Evolutionary conservation across 1,140 invertebrate genomes (phyloP).

Genomic region (Mamestra configurata): DNA sequence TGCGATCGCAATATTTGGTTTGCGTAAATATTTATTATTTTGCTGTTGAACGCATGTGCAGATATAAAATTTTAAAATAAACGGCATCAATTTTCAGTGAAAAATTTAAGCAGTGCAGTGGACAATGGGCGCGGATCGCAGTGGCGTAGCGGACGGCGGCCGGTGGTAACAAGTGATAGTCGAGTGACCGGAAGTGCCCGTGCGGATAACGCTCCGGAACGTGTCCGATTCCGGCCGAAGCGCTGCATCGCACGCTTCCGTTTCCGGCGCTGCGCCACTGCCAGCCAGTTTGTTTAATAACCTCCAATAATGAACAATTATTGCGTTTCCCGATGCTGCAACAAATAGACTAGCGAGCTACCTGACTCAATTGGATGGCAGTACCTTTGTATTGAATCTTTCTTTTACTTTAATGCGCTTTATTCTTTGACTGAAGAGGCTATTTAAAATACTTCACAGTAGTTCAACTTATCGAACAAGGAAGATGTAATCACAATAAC

Average conservation of each 20-base stretch:
- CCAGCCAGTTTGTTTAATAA: conserved; percentile 58
- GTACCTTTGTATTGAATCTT: too few relatives aligned
- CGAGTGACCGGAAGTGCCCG: conserved; percentile 62
- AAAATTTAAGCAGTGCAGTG: conserved; percentile 35
- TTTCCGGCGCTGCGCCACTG: conserved; percentile 52
- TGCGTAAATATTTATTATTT: conserved; percentile 12
- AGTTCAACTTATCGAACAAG: too few relatives aligned
- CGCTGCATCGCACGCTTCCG: conserved; percentile 58
- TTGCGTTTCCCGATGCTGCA: conserved; percentile 21
- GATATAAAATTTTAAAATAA: conserved; percentile 10
- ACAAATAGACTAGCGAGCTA: background rate
- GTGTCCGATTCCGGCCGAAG: conserved; percentile 61
- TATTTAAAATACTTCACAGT: too few relatives aligned
- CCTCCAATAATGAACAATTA: conserved; percentile 46
- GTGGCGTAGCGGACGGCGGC: background rate
- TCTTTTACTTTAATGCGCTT: background rate
- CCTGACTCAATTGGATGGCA: background rate
- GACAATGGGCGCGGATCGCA: conserved; percentile 34
- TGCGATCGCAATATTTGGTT: background rate
- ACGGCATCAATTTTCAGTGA: conserved; percentile 19
- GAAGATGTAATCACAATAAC: too few relatives aligned
- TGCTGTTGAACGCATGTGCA: background rate
- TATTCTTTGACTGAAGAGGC: background rate
- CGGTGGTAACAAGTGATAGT: conserved; percentile 61
- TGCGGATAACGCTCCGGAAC: conserved; percentile 67